phyloP scores from a whole-genome alignment of 2,888 invertebrate genomes.

The Neelides folsomi region DNA sequence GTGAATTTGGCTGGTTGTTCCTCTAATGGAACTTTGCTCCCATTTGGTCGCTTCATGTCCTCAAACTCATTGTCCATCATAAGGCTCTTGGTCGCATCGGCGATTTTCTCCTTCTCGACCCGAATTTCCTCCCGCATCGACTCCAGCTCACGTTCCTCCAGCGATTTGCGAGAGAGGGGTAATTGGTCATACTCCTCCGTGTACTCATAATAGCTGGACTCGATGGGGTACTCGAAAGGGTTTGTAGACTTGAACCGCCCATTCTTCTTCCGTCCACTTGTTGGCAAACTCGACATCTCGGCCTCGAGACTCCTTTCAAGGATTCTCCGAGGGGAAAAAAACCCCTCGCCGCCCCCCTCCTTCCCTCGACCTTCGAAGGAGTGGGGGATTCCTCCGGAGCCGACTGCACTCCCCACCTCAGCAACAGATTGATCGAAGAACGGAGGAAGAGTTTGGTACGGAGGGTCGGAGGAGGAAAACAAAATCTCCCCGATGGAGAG shows the following conservation, averaged over 20 bases:
- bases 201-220: background rate
- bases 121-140: conserved; percentile 28
- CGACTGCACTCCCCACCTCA: background rate
- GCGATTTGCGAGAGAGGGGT: conserved; percentile 9
- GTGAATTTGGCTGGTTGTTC: background rate
- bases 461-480: conserved; percentile 17
- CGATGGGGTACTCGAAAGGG: background rate
- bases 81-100: conserved; percentile 24
- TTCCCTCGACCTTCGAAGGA: background rate
- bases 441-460: background rate
- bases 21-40: background rate
- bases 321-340: too few relatives aligned
- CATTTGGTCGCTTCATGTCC: background rate
- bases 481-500: conserved; percentile 30
- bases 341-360: too few relatives aligned
- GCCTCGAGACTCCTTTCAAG: too few relatives aligned
- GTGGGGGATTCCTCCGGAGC: background rate
- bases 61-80: conserved; percentile 24
- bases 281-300: too few relatives aligned
- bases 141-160: conserved; percentile 13
- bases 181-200: background rate
- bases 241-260: background rate
- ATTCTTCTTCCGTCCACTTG: too few relatives aligned
- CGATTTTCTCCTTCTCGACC: conserved; percentile 26
- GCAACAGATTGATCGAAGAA: background rate